Percentiles rank a stretch among this genome's conserved stretches.
Conservation (phyloP, 2,113 vertebrate genomes). For the Mobula birostris region DNA sequence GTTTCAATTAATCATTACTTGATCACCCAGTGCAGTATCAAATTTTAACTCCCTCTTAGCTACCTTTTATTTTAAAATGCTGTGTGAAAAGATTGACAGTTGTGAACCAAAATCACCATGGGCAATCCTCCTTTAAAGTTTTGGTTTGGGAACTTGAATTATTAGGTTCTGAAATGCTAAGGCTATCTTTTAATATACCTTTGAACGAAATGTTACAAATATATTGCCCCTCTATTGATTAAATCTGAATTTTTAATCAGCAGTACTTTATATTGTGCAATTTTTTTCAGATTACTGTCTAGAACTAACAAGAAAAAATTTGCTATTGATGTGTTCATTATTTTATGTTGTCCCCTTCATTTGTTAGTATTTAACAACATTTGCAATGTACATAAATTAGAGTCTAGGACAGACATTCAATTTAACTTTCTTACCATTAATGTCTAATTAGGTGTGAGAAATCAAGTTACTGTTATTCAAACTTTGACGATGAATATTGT, state of each 20-base stretch:
- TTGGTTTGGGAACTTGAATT: neutral
- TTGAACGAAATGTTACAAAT: neutral
- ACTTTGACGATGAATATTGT: neutral
- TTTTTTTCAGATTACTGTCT: neutral
- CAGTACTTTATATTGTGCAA: neutral
- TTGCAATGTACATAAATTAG: neutral
- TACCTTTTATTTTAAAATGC: neutral
- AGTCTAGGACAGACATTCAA: neutral
- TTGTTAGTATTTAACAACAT: neutral
- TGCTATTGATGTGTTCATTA: neutral
- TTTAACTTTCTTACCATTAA: neutral
- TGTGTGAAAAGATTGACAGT: neutral
- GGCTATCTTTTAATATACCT: neutral
- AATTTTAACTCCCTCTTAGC: constrained; percentile 7
- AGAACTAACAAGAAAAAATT: neutral
- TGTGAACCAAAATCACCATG: neutral
- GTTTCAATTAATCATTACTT: neutral
- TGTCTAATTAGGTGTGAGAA: neutral
- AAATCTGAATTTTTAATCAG: neutral
- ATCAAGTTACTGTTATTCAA: neutral
- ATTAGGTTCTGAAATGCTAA: neutral
- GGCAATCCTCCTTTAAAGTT: neutral
- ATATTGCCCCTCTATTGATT: neutral
- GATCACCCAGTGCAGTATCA: neutral
- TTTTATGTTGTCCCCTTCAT: too few relatives aligned